Conservation (phyloP, 2,113 vertebrate genomes). For the Meleagris gallopavo region DNA sequence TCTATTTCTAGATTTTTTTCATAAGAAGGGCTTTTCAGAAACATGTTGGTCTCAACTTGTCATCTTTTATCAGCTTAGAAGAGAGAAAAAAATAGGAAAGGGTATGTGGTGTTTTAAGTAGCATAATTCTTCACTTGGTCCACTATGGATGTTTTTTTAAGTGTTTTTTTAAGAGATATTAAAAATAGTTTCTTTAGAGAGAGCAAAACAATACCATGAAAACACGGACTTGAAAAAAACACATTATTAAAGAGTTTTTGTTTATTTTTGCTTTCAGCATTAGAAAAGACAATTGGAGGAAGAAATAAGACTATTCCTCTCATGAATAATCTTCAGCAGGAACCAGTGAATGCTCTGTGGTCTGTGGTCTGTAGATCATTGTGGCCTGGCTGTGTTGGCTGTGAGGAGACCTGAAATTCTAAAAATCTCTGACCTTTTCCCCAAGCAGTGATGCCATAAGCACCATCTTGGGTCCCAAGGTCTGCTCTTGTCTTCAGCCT, state of each 20-base stretch:
- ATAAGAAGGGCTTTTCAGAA: background rate
- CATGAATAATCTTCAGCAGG: background rate
- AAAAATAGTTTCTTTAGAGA: background rate
- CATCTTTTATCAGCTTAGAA: background rate
- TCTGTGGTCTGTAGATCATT: background rate
- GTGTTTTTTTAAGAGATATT: background rate
- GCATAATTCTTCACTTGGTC: background rate
- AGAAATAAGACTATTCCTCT: slow-evolving; percentile 9
- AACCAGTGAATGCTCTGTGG: background rate
- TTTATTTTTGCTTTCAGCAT: slow-evolving; percentile 15
- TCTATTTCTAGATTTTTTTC: background rate
- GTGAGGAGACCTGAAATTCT: background rate
- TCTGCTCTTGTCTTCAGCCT: background rate
- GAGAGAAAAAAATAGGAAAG: background rate
- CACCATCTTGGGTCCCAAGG: background rate
- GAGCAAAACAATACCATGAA: background rate
- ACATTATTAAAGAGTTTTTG: background rate
- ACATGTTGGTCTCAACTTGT: background rate
- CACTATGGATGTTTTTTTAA: background rate
- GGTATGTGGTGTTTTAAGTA: background rate
- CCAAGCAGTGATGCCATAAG: background rate
- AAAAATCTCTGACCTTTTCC: background rate
- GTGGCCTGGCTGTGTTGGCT: slow-evolving; percentile 6
- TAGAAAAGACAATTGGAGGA: slow-evolving; percentile 22
- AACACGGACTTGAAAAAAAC: background rate